Conservation (phyloP, 2,888 invertebrate genomes). For the Pollenia angustigena region DNA sequence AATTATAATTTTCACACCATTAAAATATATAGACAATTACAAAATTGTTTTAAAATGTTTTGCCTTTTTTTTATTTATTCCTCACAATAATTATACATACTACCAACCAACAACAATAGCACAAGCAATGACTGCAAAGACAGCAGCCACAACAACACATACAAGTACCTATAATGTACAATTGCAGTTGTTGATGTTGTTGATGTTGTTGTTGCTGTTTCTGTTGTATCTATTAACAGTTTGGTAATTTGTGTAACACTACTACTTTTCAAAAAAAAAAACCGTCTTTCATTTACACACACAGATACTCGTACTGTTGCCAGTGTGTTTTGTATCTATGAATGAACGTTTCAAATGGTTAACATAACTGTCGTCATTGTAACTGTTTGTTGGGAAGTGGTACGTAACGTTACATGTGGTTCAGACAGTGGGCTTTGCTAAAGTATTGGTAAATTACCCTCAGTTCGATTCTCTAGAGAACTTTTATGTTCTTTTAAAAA, state of each 20-base stretch:
- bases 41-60: constrained; percentile 63
- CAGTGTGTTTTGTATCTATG: neutral
- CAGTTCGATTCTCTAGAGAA: too few species aligned
- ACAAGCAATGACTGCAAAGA: constrained; percentile 22
- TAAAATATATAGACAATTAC: constrained; percentile 68
- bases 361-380: constrained; percentile 70
- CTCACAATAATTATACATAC: constrained; percentile 50
- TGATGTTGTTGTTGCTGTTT: constrained; percentile 37
- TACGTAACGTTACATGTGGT: constrained; percentile 39
- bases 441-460: neutral
- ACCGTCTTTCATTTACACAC: neutral
- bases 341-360: constrained; percentile 65
- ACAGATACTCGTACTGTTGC: neutral
- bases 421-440: constrained; percentile 22
- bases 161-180: constrained; percentile 25
- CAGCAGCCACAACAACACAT: neutral
- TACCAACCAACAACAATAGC: constrained; percentile 14
- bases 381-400: constrained; percentile 55
- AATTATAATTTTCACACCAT: constrained; percentile 73
- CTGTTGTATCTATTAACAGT: constrained; percentile 66
- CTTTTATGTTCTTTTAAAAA: too few species aligned
- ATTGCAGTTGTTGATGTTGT: neutral
- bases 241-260: constrained; percentile 73
- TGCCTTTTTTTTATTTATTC: constrained; percentile 19
- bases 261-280: constrained; percentile 40